Evolutionary conservation across 2,113 vertebrate species (phyloP).

Genomic region (Haemorhous mexicanus): DNA sequence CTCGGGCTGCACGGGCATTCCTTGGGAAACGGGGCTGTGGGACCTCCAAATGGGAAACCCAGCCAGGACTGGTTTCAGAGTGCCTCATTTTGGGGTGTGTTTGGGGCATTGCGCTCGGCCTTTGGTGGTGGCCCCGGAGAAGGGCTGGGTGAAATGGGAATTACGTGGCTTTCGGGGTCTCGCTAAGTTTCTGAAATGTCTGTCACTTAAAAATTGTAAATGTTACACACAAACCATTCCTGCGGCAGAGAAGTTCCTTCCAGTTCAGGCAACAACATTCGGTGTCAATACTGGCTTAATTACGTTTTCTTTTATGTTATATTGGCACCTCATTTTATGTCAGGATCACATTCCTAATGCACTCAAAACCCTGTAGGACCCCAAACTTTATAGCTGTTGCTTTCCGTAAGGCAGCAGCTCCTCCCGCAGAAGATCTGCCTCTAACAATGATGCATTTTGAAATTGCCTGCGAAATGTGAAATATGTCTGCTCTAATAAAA

Average conservation of each 20-base stretch:
- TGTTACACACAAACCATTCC: neutral
- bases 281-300: constrained; percentile 27
- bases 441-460: constrained; percentile 32
- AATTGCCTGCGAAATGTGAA: constrained; percentile 34
- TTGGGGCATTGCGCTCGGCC: accelerated
- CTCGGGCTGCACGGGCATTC: accelerated
- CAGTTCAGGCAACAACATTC: neutral
- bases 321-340: constrained; percentile 43
- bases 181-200: neutral
- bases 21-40: neutral
- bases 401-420: constrained; percentile 39
- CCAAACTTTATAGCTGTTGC: constrained; percentile 59
- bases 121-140: neutral
- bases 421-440: constrained; percentile 29
- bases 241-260: neutral
- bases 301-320: constrained; percentile 42
- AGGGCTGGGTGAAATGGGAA: neutral
- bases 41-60: neutral
- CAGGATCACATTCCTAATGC: constrained; percentile 7
- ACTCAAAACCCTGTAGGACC: constrained; percentile 50
- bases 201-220: neutral
- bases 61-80: neutral
- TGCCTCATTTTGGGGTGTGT: neutral
- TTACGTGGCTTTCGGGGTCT: constrained; percentile 33
- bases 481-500: constrained; percentile 27